phyloP scores from a whole-genome alignment of 1,140 invertebrate species.

The Drosophila erecta region DNA sequence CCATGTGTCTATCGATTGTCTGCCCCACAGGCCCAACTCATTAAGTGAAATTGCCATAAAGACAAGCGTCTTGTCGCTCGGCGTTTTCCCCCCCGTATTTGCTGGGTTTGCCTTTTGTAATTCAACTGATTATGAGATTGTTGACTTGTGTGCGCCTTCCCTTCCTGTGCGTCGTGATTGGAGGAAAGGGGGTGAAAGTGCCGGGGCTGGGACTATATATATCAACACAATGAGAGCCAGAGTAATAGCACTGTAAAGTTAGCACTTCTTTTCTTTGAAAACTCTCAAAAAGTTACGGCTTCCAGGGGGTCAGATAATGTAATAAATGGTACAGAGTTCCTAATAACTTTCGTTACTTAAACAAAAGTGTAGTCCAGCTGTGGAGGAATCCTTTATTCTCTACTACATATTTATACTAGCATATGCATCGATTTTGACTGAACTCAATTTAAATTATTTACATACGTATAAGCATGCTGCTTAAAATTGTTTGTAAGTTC shows the following conservation, averaged over 20 bases:
- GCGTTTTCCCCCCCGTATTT: not conserved
- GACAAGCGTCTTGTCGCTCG: conserved; percentile 1
- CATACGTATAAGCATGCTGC: no score
- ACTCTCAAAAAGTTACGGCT: conserved; percentile 5
- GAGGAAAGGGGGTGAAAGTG: conserved; percentile 14
- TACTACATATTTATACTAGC: no score
- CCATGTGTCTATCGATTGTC: conserved; percentile 45
- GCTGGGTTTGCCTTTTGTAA: conserved; percentile 65
- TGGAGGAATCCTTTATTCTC: no score
- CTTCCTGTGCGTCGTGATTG: conserved; percentile 5
- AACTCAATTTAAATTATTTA: no score
- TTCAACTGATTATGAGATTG: conserved; percentile 81
- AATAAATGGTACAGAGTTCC: no score
- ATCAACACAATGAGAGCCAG: conserved; percentile 11
- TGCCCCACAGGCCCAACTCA: conserved; percentile 38
- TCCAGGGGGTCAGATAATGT: not conserved
- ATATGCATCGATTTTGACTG: no score
- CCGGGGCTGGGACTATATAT: conserved; percentile 29
- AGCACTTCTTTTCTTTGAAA: not conserved
- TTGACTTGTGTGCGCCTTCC: conserved; percentile 65
- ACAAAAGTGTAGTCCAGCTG: no score
- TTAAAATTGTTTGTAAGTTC: no score
- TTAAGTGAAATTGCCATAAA: conserved; percentile 50
- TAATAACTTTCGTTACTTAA: not conserved
- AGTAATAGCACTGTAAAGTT: conserved; percentile 2